Conservation (phyloP, 2,888 invertebrate genomes). For the Aspidiotus destructor region DNA sequence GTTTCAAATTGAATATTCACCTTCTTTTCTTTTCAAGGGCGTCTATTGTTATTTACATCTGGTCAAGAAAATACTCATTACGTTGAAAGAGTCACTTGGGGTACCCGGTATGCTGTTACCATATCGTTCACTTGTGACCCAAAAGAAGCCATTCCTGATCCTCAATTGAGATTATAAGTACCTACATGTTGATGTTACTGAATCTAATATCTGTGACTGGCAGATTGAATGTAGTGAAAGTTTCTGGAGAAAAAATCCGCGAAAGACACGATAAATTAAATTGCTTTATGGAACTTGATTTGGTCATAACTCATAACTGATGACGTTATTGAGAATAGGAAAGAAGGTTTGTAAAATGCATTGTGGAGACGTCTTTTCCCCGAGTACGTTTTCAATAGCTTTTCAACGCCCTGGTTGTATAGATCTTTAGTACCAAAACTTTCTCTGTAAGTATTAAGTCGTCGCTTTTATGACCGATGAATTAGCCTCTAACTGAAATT, state of each 20-base stretch:
- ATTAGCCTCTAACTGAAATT: too few species aligned
- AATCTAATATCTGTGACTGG: not conserved
- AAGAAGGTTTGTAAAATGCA: too few species aligned
- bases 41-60: constrained; percentile 77
- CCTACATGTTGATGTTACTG: not conserved
- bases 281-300: too few species aligned
- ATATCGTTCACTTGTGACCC: constrained; percentile 78
- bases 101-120: constrained; percentile 69
- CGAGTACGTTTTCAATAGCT: too few species aligned
- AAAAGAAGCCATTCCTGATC: constrained; percentile 55
- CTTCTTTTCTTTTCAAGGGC: constrained; percentile 43
- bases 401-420: too few species aligned
- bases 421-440: too few species aligned
- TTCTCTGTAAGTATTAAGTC: too few species aligned
- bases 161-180: constrained; percentile 37
- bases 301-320: not conserved
- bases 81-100: constrained; percentile 68
- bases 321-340: not conserved
- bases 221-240: not conserved
- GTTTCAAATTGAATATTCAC: not conserved
- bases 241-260: too few species aligned
- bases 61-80: constrained; percentile 75
- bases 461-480: too few species aligned
- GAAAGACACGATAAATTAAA: too few species aligned
- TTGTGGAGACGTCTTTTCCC: too few species aligned